phyloP scores from a whole-genome alignment of 2,797 vertebrate genomes.

The Chiroxiphia lanceolata region DNA sequence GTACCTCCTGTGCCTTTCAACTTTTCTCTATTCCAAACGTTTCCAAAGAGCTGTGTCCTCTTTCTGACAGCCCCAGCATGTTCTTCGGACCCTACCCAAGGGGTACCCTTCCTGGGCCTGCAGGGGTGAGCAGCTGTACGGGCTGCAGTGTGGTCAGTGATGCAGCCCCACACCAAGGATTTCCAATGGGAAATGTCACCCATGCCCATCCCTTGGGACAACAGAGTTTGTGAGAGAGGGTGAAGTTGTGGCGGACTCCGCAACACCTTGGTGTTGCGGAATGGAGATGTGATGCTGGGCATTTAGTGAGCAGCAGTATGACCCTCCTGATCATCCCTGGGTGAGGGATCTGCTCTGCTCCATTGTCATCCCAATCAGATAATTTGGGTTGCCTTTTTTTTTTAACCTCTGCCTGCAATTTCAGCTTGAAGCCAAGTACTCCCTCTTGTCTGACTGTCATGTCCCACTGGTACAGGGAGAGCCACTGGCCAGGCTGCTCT shows the following conservation, averaged over 20 bases:
- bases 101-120: neutral
- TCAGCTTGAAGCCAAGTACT: neutral
- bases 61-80: neutral
- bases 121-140: neutral
- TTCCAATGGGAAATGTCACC: neutral
- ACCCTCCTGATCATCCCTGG: neutral
- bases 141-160: neutral
- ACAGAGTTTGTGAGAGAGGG: neutral
- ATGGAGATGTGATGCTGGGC: neutral
- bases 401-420: neutral
- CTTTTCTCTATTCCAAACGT: neutral
- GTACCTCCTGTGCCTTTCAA: neutral
- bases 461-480: neutral
- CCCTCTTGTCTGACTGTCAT: neutral
- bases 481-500: neutral
- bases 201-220: neutral
- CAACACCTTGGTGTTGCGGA: neutral
- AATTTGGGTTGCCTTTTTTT: neutral
- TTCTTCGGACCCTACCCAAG: neutral
- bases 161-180: neutral
- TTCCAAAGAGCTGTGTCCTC: neutral
- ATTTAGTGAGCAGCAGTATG: neutral
- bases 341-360: neutral
- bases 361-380: neutral
- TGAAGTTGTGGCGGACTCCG: neutral